Evolutionary conservation across 2,113 vertebrate genomes (phyloP).

Genomic region (Hippoglossus stenolepis): DNA sequence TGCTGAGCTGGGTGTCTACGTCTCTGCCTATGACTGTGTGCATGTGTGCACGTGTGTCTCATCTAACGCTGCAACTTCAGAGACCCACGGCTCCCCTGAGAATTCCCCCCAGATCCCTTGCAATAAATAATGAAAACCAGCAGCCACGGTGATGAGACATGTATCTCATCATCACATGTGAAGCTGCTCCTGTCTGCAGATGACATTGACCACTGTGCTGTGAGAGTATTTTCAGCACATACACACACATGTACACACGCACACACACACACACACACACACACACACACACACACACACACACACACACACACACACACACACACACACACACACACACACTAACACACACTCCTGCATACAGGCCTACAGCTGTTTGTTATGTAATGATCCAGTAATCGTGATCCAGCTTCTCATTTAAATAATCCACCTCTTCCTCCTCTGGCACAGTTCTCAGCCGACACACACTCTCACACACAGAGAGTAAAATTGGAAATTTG

Average conservation of each 20-base stretch:
- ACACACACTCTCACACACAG: slow-evolving; percentile 42
- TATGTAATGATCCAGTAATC: slow-evolving; percentile 74
- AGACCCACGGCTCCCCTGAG: slow-evolving; percentile 63
- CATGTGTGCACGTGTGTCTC: slow-evolving; percentile 20
- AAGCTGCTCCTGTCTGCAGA: slow-evolving; percentile 34
- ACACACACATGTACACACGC: not conserved
- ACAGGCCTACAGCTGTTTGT: slow-evolving; percentile 77
- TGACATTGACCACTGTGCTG: slow-evolving; percentile 39
- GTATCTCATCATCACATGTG: slow-evolving; percentile 34
- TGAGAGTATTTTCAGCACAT: not conserved
- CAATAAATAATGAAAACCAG: slow-evolving; percentile 65
- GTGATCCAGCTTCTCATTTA: slow-evolving; percentile 72
- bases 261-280: slow-evolving; percentile 19
- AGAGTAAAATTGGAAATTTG: no score
- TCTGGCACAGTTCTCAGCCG: slow-evolving; percentile 38
- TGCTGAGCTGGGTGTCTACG: slow-evolving; percentile 30
- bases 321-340: slow-evolving; percentile 22
- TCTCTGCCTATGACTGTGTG: not conserved
- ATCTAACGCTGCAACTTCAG: slow-evolving; percentile 67
- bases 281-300: slow-evolving; percentile 14
- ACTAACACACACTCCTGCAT: not conserved
- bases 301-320: slow-evolving; percentile 21
- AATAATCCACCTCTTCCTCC: slow-evolving; percentile 71
- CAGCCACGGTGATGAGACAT: slow-evolving; percentile 46
- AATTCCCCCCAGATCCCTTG: slow-evolving; percentile 45